Evolutionary conservation across 2,888 invertebrate species (phyloP).

Genomic region (Chrysina gloriosa): DNA sequence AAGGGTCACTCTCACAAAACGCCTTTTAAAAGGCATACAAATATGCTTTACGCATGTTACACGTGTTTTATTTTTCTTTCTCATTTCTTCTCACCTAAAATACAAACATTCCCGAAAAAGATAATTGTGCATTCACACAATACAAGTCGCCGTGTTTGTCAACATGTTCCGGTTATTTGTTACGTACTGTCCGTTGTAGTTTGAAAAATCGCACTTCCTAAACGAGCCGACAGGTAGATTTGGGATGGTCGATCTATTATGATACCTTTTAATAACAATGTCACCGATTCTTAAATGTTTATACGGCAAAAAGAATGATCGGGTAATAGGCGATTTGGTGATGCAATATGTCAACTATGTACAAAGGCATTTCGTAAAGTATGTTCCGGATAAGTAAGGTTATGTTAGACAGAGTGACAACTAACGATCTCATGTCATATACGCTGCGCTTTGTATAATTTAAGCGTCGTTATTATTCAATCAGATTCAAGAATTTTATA

Average conservation of each 20-base stretch:
- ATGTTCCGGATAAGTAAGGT: too few species aligned
- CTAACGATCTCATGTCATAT: too few species aligned
- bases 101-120: background rate
- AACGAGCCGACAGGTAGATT: background rate
- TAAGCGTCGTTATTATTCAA: too few species aligned
- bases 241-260: background rate
- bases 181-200: slow-evolving; percentile 1
- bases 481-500: too few species aligned
- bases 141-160: slow-evolving; percentile 14
- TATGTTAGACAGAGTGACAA: too few species aligned
- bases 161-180: slow-evolving; percentile 36
- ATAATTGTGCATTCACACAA: background rate
- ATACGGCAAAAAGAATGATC: background rate
- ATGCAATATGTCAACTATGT: too few species aligned
- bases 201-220: slow-evolving; percentile 16
- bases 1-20: slow-evolving; percentile 44
- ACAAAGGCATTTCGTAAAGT: too few species aligned
- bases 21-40: slow-evolving; percentile 52
- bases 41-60: slow-evolving; percentile 38
- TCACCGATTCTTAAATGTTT: slow-evolving; percentile 4
- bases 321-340: too few species aligned
- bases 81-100: background rate
- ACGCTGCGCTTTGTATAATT: too few species aligned
- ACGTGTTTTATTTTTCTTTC: slow-evolving; percentile 6
- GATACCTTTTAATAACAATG: too few species aligned